phyloP scores from a whole-genome alignment of 2,797 vertebrate species.

The Thamnophis elegans region DNA sequence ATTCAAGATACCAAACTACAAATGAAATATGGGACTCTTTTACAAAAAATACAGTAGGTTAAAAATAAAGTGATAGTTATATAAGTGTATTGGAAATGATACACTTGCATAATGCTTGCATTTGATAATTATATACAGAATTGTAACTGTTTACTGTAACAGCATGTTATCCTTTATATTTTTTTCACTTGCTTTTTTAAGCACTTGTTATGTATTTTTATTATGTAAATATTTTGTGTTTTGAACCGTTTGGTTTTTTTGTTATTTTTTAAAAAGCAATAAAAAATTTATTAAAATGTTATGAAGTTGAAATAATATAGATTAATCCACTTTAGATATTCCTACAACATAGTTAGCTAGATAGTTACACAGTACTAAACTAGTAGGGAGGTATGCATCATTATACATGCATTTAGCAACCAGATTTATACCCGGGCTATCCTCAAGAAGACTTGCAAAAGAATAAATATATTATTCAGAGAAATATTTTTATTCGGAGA shows the following conservation, averaged over 20 bases:
- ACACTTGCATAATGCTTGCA: background rate
- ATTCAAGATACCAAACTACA: background rate
- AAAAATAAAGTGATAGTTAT: background rate
- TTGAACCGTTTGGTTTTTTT: background rate
- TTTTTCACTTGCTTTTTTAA: background rate
- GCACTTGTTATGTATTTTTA: background rate
- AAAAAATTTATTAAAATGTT: background rate
- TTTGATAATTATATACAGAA: background rate
- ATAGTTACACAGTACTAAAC: background rate
- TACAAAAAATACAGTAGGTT: background rate
- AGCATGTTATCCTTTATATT: background rate
- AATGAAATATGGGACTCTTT: background rate
- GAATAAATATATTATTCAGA: background rate
- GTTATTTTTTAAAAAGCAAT: background rate
- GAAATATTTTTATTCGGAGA: background rate
- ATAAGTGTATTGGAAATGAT: background rate
- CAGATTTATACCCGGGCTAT: background rate
- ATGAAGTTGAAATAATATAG: background rate
- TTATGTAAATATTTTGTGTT: background rate
- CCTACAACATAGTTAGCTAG: background rate
- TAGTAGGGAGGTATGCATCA: background rate
- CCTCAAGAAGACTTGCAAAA: background rate
- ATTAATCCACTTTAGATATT: background rate
- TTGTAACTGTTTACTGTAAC: background rate
- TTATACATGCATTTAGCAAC: background rate